These are phyloP conservation scores for Altica lythri DNA, from an alignment of 2,888 invertebrate genomes.

Conservation along the genomic window DNA sequence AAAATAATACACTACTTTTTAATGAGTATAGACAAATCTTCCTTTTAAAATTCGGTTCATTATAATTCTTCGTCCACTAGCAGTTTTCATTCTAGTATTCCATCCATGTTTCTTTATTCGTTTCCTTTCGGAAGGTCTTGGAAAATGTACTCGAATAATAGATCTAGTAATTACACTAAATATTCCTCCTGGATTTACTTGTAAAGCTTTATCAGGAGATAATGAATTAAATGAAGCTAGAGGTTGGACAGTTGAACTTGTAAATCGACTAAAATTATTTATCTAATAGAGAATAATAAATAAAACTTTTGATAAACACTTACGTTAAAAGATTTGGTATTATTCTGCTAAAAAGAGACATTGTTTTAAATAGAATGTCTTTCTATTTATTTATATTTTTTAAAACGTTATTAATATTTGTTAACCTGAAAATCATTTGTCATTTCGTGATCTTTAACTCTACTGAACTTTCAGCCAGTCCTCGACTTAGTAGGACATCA, in stretches of 20 bases:
- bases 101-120: slow-evolving; percentile 75
- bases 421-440: no score
- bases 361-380: not conserved
- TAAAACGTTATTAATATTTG: no score
- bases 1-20: slow-evolving; percentile 2
- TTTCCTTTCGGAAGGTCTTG: slow-evolving; percentile 73
- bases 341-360: slow-evolving; percentile 6
- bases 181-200: slow-evolving; percentile 45
- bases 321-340: slow-evolving; percentile 10
- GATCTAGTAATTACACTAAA: slow-evolving; percentile 53
- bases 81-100: slow-evolving; percentile 70
- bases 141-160: slow-evolving; percentile 71
- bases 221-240: slow-evolving; percentile 28
- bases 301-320: not conserved
- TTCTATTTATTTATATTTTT: no score
- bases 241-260: slow-evolving; percentile 18
- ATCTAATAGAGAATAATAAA: not conserved
- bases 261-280: slow-evolving; percentile 21
- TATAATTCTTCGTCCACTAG: slow-evolving; percentile 68
- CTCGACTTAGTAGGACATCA: no score
- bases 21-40: slow-evolving; percentile 71
- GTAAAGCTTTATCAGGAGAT: slow-evolving; percentile 15
- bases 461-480: no score
- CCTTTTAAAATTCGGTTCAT: slow-evolving; percentile 81
- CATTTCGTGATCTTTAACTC: no score